These are phyloP conservation scores for Pangasius larnaudii DNA, from an alignment of 2,797 vertebrate genomes.

Conservation along the genomic window DNA sequence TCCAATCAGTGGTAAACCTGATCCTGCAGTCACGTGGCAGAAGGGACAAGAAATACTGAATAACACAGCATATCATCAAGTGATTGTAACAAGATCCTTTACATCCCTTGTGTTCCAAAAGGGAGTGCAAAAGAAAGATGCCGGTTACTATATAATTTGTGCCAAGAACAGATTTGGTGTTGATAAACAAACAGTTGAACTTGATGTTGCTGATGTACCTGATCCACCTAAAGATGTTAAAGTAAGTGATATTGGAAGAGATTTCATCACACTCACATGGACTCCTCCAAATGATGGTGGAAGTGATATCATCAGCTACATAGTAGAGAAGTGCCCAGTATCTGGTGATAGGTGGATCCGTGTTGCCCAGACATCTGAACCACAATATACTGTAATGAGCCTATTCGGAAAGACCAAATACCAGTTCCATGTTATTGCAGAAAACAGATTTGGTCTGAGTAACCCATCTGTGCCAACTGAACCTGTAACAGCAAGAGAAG, in stretches of 20 bases:
- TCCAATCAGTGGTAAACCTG: slow-evolving; percentile 96
- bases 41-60: slow-evolving; percentile 97
- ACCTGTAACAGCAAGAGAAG: slow-evolving; percentile 91
- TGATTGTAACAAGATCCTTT: slow-evolving; percentile 96
- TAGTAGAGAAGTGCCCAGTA: slow-evolving; percentile 94
- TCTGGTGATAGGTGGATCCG: slow-evolving; percentile 95
- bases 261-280: slow-evolving; percentile 95
- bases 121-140: slow-evolving; percentile 92
- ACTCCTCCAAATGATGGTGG: slow-evolving; percentile 90
- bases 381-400: slow-evolving; percentile 89
- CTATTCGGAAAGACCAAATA: slow-evolving; percentile 97
- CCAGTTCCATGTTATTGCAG: slow-evolving; percentile 94
- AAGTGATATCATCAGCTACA: slow-evolving; percentile 89
- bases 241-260: slow-evolving; percentile 87
- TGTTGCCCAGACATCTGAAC: slow-evolving; percentile 87
- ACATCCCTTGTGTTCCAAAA: slow-evolving; percentile 96
- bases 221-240: slow-evolving; percentile 90
- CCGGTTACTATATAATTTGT: slow-evolving; percentile 94
- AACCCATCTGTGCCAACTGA: slow-evolving; percentile 89
- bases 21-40: slow-evolving; percentile 95
- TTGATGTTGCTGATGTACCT: slow-evolving; percentile 94
- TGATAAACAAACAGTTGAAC: slow-evolving; percentile 97
- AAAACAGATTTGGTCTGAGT: slow-evolving; percentile 94
- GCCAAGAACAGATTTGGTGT: slow-evolving; percentile 98
- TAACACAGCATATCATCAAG: slow-evolving; percentile 92